phyloP scores from a whole-genome alignment of 53 echinoderm and acorn worm species.

The Arbacia lixula region DNA sequence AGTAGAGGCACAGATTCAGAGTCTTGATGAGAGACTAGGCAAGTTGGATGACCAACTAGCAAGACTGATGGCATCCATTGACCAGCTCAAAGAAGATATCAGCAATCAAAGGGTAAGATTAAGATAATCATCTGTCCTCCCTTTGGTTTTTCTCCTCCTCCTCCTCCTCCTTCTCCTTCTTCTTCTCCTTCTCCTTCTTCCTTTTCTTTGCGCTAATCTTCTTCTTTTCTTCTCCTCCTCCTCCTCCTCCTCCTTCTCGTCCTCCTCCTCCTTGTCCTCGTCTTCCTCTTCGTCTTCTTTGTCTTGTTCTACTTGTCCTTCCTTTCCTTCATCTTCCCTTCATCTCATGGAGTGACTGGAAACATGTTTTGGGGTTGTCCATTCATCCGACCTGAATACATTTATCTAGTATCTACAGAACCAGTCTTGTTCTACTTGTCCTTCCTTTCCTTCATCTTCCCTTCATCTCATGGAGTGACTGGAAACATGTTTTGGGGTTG shows the following conservation, averaged over 20 bases:
- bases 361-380: too few relatives aligned
- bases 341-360: too few relatives aligned
- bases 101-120: conserved; percentile 37
- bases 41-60: neutral
- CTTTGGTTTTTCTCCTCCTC: neutral
- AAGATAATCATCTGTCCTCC: too few relatives aligned
- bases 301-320: neutral
- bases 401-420: too few relatives aligned
- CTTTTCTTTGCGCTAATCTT: too few relatives aligned
- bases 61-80: neutral
- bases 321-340: neutral
- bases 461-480: too few relatives aligned
- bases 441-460: too few relatives aligned
- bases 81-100: conserved; percentile 55
- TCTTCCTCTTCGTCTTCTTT: neutral
- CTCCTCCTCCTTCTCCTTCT: neutral
- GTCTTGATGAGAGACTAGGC: neutral
- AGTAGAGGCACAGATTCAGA: conserved; percentile 9
- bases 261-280: neutral
- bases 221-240: neutral
- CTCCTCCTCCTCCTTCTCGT: neutral
- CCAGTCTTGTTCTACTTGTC: too few relatives aligned
- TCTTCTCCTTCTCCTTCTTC: neutral
- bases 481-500: too few relatives aligned
- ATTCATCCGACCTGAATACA: too few relatives aligned